phyloP scores from a whole-genome alignment of 2,888 invertebrate species.

The Spatulosminthurus flaviceps region DNA sequence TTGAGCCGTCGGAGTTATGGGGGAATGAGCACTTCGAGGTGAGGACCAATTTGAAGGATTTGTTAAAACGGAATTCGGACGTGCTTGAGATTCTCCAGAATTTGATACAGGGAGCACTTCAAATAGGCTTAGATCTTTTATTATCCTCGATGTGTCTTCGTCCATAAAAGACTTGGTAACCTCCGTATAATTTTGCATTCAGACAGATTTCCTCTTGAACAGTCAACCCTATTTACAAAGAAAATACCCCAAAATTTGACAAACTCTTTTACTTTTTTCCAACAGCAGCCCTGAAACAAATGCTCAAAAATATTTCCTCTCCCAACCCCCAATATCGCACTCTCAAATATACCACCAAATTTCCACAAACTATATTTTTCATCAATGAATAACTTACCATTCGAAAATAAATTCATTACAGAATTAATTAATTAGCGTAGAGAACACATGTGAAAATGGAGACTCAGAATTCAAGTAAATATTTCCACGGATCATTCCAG shows the following conservation, averaged over 20 bases:
- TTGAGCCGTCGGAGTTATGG: neutral
- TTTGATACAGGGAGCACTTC: slow-evolving; percentile 38
- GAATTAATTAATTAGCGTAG: neutral
- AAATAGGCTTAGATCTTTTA: slow-evolving; percentile 51
- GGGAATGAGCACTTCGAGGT: neutral
- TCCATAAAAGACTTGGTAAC: slow-evolving; percentile 45
- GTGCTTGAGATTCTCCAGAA: slow-evolving; percentile 20
- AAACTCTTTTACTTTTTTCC: neutral
- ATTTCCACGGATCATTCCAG: too few relatives aligned
- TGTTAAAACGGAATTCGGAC: neutral
- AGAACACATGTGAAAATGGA: too few relatives aligned
- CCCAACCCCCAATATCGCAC: too few relatives aligned
- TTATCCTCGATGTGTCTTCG: slow-evolving; percentile 50
- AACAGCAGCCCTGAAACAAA: too few relatives aligned
- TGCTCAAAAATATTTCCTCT: too few relatives aligned
- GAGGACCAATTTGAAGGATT: neutral
- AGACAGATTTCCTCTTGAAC: slow-evolving; percentile 22
- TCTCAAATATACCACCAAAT: too few relatives aligned
- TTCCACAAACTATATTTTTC: neutral
- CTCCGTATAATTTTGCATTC: slow-evolving; percentile 37
- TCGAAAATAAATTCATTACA: slow-evolving; percentile 9
- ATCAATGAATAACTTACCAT: slow-evolving; percentile 21
- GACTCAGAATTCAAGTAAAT: too few relatives aligned
- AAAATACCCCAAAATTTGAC: neutral
- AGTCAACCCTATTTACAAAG: slow-evolving; percentile 6